phyloP scores from a whole-genome alignment of 1,140 invertebrate species.

The Drosophila asahinai region DNA sequence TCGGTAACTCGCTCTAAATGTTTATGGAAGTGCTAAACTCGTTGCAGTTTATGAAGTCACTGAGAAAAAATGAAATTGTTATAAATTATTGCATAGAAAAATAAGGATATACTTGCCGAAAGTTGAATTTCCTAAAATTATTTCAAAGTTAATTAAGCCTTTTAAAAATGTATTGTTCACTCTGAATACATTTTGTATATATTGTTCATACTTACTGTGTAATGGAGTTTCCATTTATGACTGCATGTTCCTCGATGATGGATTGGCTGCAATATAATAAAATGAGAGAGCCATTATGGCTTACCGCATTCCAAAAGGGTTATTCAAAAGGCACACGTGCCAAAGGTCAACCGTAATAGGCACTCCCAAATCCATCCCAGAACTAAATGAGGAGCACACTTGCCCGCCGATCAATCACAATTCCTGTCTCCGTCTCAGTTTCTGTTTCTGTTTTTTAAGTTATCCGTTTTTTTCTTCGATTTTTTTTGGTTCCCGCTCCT shows the following conservation, averaged over 20 bases:
- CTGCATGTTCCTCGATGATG: slow-evolving; percentile 48
- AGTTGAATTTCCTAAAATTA: no score
- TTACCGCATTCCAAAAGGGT: slow-evolving; percentile 47
- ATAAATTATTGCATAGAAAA: no score
- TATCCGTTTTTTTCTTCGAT: slow-evolving; percentile 32
- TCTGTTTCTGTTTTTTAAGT: slow-evolving; percentile 44
- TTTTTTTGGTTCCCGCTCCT: slow-evolving; percentile 26
- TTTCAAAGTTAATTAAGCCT: no score
- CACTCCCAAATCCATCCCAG: slow-evolving; percentile 21
- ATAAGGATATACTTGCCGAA: no score
- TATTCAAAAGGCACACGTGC: slow-evolving; percentile 53
- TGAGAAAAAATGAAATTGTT: neutral
- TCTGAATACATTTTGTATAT: neutral
- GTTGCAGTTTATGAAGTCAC: neutral
- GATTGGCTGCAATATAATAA: slow-evolving; percentile 57
- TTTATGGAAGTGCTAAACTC: slow-evolving; percentile 45
- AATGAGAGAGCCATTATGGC: slow-evolving; percentile 3
- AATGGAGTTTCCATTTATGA: slow-evolving; percentile 48
- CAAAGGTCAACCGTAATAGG: slow-evolving; percentile 41
- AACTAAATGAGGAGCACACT: slow-evolving; percentile 44
- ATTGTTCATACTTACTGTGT: slow-evolving; percentile 8
- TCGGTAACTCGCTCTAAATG: slow-evolving; percentile 36
- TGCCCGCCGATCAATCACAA: slow-evolving; percentile 80
- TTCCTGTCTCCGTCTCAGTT: slow-evolving; percentile 46
- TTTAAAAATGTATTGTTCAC: no score